A percentile compares a stretch with the other conserved stretches of the same genome.
Evolutionary conservation across 2,797 vertebrate genomes (phyloP).

Genomic region (Yasuhikotakia modesta): DNA sequence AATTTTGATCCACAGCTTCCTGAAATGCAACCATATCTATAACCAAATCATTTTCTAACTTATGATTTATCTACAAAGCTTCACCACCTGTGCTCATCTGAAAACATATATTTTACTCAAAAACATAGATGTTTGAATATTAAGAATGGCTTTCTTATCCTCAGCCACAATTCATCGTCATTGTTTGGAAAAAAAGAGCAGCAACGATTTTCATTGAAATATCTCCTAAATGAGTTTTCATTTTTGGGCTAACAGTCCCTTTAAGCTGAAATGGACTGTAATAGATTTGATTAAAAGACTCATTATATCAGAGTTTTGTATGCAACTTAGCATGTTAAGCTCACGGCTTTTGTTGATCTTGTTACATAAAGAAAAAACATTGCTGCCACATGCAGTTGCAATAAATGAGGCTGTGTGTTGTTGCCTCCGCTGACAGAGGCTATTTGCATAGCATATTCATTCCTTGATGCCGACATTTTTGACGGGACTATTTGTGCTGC

Average conservation of each 20-base stretch:
- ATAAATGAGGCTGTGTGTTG: constrained; percentile 51
- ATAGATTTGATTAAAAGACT: not conserved
- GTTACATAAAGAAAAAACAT: constrained; percentile 25
- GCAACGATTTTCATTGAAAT: not conserved
- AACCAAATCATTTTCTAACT: not conserved
- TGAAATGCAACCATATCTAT: not conserved
- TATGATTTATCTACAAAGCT: not conserved
- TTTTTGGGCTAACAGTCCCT: not conserved
- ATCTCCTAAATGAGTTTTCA: not conserved
- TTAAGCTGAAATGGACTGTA: too few species aligned
- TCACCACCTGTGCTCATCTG: not conserved
- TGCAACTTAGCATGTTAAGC: constrained; percentile 28
- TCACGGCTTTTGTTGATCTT: constrained; percentile 43
- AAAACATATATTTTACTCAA: not conserved
- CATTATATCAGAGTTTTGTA: constrained; percentile 44
- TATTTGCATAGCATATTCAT: constrained; percentile 57
- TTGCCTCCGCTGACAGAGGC: constrained; percentile 39
- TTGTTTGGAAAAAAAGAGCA: not conserved
- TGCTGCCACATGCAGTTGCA: constrained; percentile 20
- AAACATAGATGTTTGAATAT: not conserved
- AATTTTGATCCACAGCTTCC: not conserved
- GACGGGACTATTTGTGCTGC: constrained; percentile 58
- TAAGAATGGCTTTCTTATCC: not conserved
- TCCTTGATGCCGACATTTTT: constrained; percentile 48
- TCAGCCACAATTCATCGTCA: not conserved